Evolutionary conservation across 1,140 invertebrate species (phyloP).

Genomic region (Macrocentrus cingulum): DNA sequence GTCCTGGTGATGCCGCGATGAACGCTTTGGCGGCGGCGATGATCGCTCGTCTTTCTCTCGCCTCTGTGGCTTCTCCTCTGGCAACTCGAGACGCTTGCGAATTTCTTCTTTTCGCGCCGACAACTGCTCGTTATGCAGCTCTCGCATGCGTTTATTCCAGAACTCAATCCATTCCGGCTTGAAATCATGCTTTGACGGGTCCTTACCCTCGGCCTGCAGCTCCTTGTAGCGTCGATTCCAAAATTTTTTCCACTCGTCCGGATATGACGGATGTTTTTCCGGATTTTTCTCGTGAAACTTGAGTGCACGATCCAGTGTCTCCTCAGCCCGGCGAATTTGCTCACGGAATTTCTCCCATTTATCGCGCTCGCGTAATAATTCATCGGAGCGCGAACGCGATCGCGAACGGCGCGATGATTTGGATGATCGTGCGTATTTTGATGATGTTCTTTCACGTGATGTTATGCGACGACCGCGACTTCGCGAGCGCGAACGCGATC

Average conservation of each 20-base stretch:
- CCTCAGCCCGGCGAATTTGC: constrained; percentile 58
- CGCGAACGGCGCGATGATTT: constrained; percentile 29
- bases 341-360: constrained; percentile 63
- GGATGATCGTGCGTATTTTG: neutral
- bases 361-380: constrained; percentile 55
- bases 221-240: constrained; percentile 82
- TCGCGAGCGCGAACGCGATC: constrained; percentile 44
- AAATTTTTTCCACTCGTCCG: constrained; percentile 84
- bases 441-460: neutral
- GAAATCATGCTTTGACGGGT: constrained; percentile 77
- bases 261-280: constrained; percentile 82
- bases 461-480: constrained; percentile 18
- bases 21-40: constrained; percentile 35
- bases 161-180: constrained; percentile 84
- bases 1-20: constrained; percentile 39
- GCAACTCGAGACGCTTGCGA: constrained; percentile 58
- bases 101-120: constrained; percentile 63
- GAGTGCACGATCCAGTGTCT: constrained; percentile 56
- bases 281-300: constrained; percentile 80
- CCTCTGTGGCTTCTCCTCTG: constrained; percentile 48
- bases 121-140: constrained; percentile 71
- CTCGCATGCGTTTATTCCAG: constrained; percentile 78
- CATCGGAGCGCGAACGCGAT: constrained; percentile 43
- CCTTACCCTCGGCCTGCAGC: constrained; percentile 72
- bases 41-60: constrained; percentile 25